Evolutionary conservation across 2,113 vertebrate species (phyloP).

Genomic region (Laterallus jamaicensis): DNA sequence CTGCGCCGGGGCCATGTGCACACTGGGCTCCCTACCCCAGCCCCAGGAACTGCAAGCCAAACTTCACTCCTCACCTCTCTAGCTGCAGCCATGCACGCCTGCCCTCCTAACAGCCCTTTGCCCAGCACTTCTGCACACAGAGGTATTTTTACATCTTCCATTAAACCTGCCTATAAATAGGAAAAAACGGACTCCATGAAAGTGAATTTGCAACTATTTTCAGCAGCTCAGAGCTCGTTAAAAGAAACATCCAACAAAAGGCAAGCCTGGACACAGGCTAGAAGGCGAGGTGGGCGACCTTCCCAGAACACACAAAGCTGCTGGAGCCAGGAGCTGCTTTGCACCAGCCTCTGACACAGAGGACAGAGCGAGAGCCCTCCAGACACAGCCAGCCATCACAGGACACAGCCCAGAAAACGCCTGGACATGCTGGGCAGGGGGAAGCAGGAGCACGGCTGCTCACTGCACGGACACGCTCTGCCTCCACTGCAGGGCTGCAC

Average conservation of each 20-base stretch:
- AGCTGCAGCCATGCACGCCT: background rate
- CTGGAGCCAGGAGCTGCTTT: background rate
- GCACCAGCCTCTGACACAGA: background rate
- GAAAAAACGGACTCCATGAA: background rate
- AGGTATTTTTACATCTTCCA: background rate
- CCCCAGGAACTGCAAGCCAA: background rate
- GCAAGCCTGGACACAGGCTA: background rate
- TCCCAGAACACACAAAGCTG: background rate
- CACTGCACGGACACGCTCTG: background rate
- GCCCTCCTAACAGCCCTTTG: background rate
- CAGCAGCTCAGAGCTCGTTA: background rate
- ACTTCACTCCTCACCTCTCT: background rate
- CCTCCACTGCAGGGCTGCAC: background rate
- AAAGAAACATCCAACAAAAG: background rate
- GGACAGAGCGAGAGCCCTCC: rapidly evolving
- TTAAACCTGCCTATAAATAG: background rate
- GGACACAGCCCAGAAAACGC: background rate
- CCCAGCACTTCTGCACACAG: background rate
- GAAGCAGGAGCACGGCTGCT: background rate
- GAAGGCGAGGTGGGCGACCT: rapidly evolving
- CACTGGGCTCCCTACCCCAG: background rate
- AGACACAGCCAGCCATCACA: rapidly evolving
- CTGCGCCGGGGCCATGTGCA: background rate
- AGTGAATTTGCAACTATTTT: background rate
- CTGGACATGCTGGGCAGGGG: too few species aligned